Conservation (phyloP, 2,113 vertebrate genomes). For the Embiotoca jacksoni region DNA sequence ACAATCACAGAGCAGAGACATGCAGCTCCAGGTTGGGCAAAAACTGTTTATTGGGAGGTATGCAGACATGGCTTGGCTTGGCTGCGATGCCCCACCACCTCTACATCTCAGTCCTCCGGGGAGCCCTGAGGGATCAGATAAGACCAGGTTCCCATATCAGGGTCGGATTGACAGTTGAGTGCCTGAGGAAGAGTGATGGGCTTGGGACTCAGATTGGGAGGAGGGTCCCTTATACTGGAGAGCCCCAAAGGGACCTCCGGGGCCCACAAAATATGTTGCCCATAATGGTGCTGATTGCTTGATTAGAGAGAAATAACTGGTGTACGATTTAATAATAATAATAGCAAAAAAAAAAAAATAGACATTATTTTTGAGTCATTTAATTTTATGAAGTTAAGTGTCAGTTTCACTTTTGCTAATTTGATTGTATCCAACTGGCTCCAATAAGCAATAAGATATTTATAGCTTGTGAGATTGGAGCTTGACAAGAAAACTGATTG, state of each 20-base stretch:
- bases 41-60: slow-evolving; percentile 43
- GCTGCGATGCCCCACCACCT: slow-evolving; percentile 72
- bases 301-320: slow-evolving; percentile 39
- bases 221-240: slow-evolving; percentile 50
- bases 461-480: slow-evolving; percentile 46
- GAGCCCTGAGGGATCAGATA: slow-evolving; percentile 84
- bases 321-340: slow-evolving; percentile 22
- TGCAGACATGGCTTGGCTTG: slow-evolving; percentile 76
- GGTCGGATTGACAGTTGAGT: slow-evolving; percentile 81
- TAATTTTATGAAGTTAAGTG: background rate
- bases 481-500: slow-evolving; percentile 42
- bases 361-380: background rate
- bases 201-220: slow-evolving; percentile 75
- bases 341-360: too few relatives aligned
- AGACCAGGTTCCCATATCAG: slow-evolving; percentile 80
- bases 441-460: slow-evolving; percentile 17
- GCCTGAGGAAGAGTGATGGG: slow-evolving; percentile 82
- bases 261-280: slow-evolving; percentile 51
- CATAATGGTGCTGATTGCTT: slow-evolving; percentile 46
- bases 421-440: slow-evolving; percentile 37
- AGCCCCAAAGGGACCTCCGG: slow-evolving; percentile 54
- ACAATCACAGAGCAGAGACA: too few relatives aligned
- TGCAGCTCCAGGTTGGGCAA: background rate
- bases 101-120: slow-evolving; percentile 63
- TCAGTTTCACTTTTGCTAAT: background rate